Percentiles rank a stretch among this genome's conserved stretches.
Conservation (phyloP, 2,113 vertebrate species). For the Azemiops feae region DNA sequence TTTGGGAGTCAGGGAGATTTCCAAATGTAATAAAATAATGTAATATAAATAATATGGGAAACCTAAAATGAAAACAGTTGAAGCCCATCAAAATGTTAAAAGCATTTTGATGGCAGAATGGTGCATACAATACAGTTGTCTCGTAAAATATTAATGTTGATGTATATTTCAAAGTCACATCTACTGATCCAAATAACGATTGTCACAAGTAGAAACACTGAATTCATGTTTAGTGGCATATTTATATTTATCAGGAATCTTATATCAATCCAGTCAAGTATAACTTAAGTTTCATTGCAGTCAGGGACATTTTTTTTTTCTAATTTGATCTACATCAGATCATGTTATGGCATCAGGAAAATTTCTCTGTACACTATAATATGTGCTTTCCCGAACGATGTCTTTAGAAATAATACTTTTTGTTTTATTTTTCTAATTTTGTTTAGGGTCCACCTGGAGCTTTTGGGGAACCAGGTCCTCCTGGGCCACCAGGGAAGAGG, state of each 20-base stretch:
- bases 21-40: neutral
- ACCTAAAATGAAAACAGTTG: neutral
- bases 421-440: neutral
- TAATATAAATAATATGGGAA: neutral
- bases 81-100: neutral
- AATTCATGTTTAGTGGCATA: neutral
- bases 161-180: neutral
- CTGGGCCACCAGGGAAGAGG: constrained; percentile 84
- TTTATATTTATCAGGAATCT: neutral
- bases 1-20: neutral
- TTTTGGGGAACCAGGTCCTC: constrained; percentile 85
- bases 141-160: neutral
- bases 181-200: neutral
- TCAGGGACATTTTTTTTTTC: neutral
- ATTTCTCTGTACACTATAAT: neutral
- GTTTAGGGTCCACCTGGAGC: constrained; percentile 83
- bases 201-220: neutral
- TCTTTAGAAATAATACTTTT: neutral
- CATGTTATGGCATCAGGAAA: neutral
- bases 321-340: neutral
- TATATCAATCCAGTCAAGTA: no score
- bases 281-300: neutral
- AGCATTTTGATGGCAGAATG: neutral
- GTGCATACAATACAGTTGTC: neutral
- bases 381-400: neutral